Evolutionary conservation across 2,797 vertebrate species (phyloP).

Genomic region (Melopsittacus undulatus): DNA sequence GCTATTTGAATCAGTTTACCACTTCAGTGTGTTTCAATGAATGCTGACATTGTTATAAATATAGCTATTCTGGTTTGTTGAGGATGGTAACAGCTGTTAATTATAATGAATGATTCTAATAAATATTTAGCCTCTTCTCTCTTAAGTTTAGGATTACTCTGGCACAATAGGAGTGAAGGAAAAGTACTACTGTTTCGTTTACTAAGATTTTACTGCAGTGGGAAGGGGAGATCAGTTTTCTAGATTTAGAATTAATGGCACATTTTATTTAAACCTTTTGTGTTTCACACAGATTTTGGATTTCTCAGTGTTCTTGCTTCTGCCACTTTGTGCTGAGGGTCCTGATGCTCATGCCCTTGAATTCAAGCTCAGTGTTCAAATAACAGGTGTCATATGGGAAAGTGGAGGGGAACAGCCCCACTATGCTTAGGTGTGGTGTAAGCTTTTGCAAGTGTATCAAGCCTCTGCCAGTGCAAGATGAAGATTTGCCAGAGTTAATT

Average conservation of each 20-base stretch:
- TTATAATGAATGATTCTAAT: background rate
- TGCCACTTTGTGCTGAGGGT: background rate
- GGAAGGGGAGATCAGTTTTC: background rate
- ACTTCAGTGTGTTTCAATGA: background rate
- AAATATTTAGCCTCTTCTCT: background rate
- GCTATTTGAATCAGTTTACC: background rate
- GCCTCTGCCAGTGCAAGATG: background rate
- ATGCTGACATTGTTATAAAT: background rate
- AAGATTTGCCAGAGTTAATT: background rate
- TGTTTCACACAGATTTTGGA: background rate
- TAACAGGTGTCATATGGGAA: background rate
- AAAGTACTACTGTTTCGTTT: background rate
- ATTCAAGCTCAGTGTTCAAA: background rate
- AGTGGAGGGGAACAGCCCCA: accelerated
- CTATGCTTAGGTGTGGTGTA: background rate
- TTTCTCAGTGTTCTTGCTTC: background rate
- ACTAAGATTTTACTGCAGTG: background rate
- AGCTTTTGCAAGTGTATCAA: background rate
- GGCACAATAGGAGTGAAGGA: background rate
- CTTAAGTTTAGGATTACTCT: background rate
- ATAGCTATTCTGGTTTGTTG: background rate
- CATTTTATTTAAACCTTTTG: accelerated
- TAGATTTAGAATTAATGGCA: background rate
- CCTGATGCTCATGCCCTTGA: background rate
- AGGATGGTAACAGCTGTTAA: background rate